Conservation (phyloP, 2,113 vertebrate genomes). For the Indicator indicator region DNA sequence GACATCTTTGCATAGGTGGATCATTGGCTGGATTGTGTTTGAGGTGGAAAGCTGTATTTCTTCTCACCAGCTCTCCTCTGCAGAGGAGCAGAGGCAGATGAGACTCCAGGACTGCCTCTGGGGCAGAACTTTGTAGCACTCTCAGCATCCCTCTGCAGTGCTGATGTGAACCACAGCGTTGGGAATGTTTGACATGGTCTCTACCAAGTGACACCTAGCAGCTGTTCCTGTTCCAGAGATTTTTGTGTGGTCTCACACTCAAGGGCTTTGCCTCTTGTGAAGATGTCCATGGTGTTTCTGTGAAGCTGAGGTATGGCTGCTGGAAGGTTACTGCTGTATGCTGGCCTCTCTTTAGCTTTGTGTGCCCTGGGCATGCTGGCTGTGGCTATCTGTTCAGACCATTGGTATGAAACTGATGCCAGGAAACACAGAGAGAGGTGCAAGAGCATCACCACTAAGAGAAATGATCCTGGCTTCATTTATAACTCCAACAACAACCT, state of each 20-base stretch:
- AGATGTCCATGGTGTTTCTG: slow-evolving; percentile 82
- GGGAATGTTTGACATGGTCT: slow-evolving; percentile 34
- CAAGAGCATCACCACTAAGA: slow-evolving; percentile 93
- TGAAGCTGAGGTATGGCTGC: slow-evolving; percentile 95
- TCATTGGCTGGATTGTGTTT: background rate
- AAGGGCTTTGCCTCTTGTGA: slow-evolving; percentile 53
- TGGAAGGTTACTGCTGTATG: slow-evolving; percentile 96
- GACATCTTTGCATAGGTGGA: background rate
- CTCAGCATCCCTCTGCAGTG: background rate
- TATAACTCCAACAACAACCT: slow-evolving; percentile 99
- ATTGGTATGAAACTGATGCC: slow-evolving; percentile 99
- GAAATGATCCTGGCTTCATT: slow-evolving; percentile 97
- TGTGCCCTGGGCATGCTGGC: slow-evolving; percentile 98
- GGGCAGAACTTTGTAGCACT: slow-evolving; percentile 71
- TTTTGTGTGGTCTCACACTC: background rate
- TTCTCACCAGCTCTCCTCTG: background rate
- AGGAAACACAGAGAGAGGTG: slow-evolving; percentile 95
- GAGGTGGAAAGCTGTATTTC: background rate
- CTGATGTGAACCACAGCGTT: slow-evolving; percentile 23
- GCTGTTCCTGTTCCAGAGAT: slow-evolving; percentile 7
- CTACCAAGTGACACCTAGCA: slow-evolving; percentile 30
- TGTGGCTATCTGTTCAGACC: slow-evolving; percentile 97
- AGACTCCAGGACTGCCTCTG: slow-evolving; percentile 19
- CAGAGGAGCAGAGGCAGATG: slow-evolving; percentile 56
- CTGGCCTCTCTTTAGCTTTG: slow-evolving; percentile 95